These are phyloP conservation scores for Ectropis grisescens DNA, from an alignment of 1,140 invertebrate genomes.

Conservation along the genomic window DNA sequence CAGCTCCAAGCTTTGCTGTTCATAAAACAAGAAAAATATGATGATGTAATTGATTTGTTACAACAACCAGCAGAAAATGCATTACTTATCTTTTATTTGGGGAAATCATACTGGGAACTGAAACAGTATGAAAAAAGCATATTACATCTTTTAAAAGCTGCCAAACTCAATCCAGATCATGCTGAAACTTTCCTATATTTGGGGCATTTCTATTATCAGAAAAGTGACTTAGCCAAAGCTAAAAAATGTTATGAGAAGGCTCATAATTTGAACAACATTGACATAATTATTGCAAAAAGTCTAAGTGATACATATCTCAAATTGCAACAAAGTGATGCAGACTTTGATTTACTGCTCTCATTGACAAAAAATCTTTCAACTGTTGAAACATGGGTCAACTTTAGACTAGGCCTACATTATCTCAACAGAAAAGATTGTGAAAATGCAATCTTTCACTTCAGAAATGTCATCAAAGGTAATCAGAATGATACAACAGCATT, in stretches of 20 bases:
- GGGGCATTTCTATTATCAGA: constrained; percentile 79
- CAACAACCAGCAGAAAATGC: constrained; percentile 54
- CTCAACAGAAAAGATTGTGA: constrained; percentile 78
- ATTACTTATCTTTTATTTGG: constrained; percentile 74
- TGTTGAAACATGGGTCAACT: constrained; percentile 82
- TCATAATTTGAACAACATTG: constrained; percentile 78
- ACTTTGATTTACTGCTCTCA: constrained; percentile 76
- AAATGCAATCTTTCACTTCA: constrained; percentile 81
- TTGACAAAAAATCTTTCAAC: constrained; percentile 67
- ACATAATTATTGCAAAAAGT: constrained; percentile 76
- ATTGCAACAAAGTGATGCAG: constrained; percentile 76
- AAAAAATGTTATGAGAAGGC: constrained; percentile 88
- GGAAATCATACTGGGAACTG: constrained; percentile 76
- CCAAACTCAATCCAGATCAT: constrained; percentile 80
- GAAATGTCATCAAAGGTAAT: constrained; percentile 82
- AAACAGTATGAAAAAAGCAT: constrained; percentile 74
- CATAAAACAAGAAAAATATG: constrained; percentile 64
- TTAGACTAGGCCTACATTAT: constrained; percentile 84
- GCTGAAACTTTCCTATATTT: constrained; percentile 82
- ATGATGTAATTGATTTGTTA: constrained; percentile 70
- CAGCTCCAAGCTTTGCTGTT: constrained; percentile 48
- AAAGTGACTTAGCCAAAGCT: constrained; percentile 76
- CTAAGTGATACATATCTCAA: constrained; percentile 82
- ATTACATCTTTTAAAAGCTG: constrained; percentile 78
- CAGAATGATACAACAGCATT: constrained; percentile 79